Evolutionary conservation across 1,140 invertebrate genomes (phyloP).

Genomic region (Conus betulinus): DNA sequence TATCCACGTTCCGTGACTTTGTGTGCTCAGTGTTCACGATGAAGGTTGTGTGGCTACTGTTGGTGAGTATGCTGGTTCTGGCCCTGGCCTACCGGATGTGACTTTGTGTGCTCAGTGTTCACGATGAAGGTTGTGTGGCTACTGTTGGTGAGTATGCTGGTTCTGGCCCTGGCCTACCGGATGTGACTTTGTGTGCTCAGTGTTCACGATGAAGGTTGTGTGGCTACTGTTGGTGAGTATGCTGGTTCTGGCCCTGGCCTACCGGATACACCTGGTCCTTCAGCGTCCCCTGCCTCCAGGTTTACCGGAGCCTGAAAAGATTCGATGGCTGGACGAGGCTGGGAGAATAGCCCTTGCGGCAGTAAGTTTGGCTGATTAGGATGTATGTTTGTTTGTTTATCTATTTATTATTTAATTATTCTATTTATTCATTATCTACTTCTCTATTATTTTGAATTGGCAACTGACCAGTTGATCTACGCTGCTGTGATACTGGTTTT

Average conservation of each 20-base stretch:
- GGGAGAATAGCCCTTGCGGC: conserved; percentile 37
- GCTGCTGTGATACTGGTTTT: too few relatives aligned
- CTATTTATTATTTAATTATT: too few relatives aligned
- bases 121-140: conserved; percentile 23
- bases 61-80: too few relatives aligned
- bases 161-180: conserved; percentile 24
- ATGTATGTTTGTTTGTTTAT: neutral
- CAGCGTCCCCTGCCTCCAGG: conserved; percentile 41
- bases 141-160: conserved; percentile 27
- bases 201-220: conserved; percentile 23
- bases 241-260: conserved; percentile 28
- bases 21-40: too few relatives aligned
- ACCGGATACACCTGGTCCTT: conserved; percentile 41
- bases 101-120: neutral
- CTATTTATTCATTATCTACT: too few relatives aligned
- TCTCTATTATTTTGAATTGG: too few relatives aligned
- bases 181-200: neutral
- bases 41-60: too few relatives aligned
- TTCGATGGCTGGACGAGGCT: conserved; percentile 47
- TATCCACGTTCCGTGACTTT: neutral
- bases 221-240: conserved; percentile 20
- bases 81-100: too few relatives aligned
- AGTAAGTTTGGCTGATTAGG: conserved; percentile 30
- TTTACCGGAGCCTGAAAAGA: conserved; percentile 42
- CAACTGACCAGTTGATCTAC: too few relatives aligned